Percentiles rank a stretch among this genome's conserved stretches.
These are phyloP conservation scores for Uloborus diversus DNA, from an alignment of 1,140 invertebrate genomes.

Conservation along the genomic window DNA sequence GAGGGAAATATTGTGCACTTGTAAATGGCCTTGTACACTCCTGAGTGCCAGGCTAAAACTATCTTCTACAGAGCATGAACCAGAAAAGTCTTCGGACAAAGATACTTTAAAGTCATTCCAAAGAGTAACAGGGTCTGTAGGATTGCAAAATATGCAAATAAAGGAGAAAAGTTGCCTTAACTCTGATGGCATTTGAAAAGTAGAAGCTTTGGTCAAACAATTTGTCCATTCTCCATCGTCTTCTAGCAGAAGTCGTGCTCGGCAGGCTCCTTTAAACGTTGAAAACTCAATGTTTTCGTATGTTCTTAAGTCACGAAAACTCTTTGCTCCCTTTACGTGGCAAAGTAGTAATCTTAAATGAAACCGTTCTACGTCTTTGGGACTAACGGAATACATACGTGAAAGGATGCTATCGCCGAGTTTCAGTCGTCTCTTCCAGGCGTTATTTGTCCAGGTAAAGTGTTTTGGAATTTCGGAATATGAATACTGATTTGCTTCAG, in stretches of 20 bases:
- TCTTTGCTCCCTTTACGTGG: constrained; percentile 53
- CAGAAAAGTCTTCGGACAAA: background rate
- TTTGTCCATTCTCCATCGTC: constrained; percentile 48
- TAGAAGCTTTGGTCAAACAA: constrained; percentile 22
- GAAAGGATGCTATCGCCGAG: constrained; percentile 21
- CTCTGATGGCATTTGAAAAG: constrained; percentile 17
- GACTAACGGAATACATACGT: constrained; percentile 54
- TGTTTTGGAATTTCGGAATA: constrained; percentile 54
- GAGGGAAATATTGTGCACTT: background rate
- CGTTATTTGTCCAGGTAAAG: constrained; percentile 14
- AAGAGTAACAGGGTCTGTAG: background rate
- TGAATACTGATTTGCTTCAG: constrained; percentile 53
- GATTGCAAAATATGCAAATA: background rate
- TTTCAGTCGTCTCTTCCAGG: background rate
- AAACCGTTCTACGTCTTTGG: constrained; percentile 57
- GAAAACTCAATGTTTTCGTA: background rate
- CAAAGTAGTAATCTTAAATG: constrained; percentile 58
- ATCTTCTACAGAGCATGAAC: background rate
- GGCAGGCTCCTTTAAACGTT: constrained; percentile 53
- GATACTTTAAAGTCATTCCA: constrained; percentile 10
- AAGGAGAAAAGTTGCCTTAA: constrained; percentile 47
- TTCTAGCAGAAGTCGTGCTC: background rate
- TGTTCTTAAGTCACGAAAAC: constrained; percentile 58
- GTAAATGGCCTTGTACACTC: background rate
- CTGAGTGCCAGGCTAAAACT: background rate